Evolutionary conservation across 2,888 invertebrate species (phyloP).

Genomic region (Thecophora atra): DNA sequence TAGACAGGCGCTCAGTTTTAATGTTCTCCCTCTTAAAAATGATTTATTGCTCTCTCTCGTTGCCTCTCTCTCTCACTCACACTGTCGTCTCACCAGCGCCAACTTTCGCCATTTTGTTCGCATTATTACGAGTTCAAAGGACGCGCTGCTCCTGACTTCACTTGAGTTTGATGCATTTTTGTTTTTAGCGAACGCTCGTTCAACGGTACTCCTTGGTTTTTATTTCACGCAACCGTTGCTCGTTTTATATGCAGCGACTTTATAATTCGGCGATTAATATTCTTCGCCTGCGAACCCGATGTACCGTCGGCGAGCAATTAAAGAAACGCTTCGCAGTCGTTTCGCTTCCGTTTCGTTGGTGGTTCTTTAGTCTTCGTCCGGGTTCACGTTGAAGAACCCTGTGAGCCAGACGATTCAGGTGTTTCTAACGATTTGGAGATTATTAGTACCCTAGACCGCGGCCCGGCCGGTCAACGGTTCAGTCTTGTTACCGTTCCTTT

Average conservation of each 20-base stretch:
- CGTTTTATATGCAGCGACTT: neutral
- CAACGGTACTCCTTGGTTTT: neutral
- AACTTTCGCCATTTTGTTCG: slow-evolving; percentile 55
- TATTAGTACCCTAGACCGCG: too few relatives aligned
- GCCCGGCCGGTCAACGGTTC: too few relatives aligned
- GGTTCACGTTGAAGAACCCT: too few relatives aligned
- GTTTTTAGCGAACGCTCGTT: neutral
- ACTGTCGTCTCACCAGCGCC: slow-evolving; percentile 58
- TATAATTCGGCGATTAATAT: neutral
- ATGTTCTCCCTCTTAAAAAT: slow-evolving; percentile 46
- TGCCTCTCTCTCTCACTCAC: too few relatives aligned
- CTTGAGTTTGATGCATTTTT: neutral
- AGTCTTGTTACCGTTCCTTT: too few relatives aligned
- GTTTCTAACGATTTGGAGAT: too few relatives aligned
- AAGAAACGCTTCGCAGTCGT: too few relatives aligned
- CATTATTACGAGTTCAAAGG: neutral
- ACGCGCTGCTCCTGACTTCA: neutral
- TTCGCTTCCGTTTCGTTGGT: too few relatives aligned
- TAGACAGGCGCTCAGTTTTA: slow-evolving; percentile 15
- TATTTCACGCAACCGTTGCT: neutral
- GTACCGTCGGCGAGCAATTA: neutral
- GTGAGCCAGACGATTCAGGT: too few relatives aligned
- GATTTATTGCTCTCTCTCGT: slow-evolving; percentile 57
- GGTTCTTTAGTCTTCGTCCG: too few relatives aligned
- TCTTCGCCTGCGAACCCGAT: neutral